Base-by-base conservation (phyloP, 2,113 vertebrate genomes). In the Seriola quinqueradiata region DNA sequence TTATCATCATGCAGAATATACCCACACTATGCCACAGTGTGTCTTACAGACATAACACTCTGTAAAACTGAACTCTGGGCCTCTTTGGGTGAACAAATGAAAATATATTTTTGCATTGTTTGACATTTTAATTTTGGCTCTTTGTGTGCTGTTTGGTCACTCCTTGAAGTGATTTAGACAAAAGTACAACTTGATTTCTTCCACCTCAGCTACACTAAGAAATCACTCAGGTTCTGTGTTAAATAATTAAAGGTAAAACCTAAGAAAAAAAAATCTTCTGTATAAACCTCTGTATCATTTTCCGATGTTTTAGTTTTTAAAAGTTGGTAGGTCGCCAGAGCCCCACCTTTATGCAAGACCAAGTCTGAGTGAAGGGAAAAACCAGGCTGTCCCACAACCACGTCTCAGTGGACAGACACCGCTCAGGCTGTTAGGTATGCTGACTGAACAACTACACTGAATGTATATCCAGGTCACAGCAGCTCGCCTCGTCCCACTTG, bases 381-480 rank as follows among this genome's bases (percentile, higher is more conserved):
- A 25, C 34, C 40, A 25, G 38, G 46, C 75, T 54, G 14, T 81
- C 54, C 52, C 32, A 6, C 63, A 48, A 23, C 54, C 48, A 48
- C 14, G 8, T 52, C 58, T 86, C 75, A 10, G 4, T 68, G 71
- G 36, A 40, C 25, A 52, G 28, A 40, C 25, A 52, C n/a, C 38
- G 61, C 65, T 61, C 12, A 25, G 75, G 25, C 23, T 12, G 72
- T 75, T 64, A 32, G 48, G 4, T 46, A 61, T 32, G 40, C 75
- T 52, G 65, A 59, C 25, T 83, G 70, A 78, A 40, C 75, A 77
- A 8, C 50, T 67, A 23, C 36, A 16, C 46, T 44, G 38, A 73
- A 54, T 70, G 44, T 63, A 67, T 75, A 79, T 78, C 52, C 74
- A 85, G 83, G 71, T 77, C 69, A 54, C 9, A 6, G 68, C 21